Conservation (phyloP, 2,888 invertebrate species). For the Carabus problematicus region DNA sequence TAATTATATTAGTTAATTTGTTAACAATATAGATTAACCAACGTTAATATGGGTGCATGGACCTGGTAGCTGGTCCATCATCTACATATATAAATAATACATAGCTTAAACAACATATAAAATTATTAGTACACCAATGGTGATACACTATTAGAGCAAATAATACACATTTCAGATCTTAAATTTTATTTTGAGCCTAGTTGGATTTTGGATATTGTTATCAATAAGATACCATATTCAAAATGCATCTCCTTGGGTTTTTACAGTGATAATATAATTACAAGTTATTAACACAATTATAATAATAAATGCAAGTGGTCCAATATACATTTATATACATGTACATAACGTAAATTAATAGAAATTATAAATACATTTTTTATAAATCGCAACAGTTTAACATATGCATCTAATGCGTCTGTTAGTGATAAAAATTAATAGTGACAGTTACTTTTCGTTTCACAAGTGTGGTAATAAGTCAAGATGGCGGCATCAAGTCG, state of each 20-base stretch:
- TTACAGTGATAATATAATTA: not conserved
- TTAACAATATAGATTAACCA: too few species aligned
- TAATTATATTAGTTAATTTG: too few species aligned
- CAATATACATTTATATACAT: conserved; percentile 26
- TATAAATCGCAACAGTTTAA: too few species aligned
- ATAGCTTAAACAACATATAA: too few species aligned
- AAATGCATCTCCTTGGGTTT: not conserved
- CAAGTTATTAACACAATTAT: not conserved
- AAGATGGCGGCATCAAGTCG: conserved; percentile 76
- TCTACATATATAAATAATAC: too few species aligned
- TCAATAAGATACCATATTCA: not conserved
- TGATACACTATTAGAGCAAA: too few species aligned
- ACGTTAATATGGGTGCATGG: too few species aligned
- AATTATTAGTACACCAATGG: too few species aligned
- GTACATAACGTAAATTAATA: conserved; percentile 1
- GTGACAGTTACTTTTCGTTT: conserved; percentile 11
- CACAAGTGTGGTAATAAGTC: conserved; percentile 6
- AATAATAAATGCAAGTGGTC: conserved; percentile 17
- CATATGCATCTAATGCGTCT: not conserved
- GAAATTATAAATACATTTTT: not conserved
- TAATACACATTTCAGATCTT: too few species aligned
- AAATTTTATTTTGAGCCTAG: too few species aligned
- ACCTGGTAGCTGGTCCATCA: too few species aligned
- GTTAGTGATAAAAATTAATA: conserved; percentile 21
- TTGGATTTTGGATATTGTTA: too few species aligned